Evolutionary conservation across 2,797 vertebrate genomes (phyloP).

Genomic region (Cynopterus sphinx): DNA sequence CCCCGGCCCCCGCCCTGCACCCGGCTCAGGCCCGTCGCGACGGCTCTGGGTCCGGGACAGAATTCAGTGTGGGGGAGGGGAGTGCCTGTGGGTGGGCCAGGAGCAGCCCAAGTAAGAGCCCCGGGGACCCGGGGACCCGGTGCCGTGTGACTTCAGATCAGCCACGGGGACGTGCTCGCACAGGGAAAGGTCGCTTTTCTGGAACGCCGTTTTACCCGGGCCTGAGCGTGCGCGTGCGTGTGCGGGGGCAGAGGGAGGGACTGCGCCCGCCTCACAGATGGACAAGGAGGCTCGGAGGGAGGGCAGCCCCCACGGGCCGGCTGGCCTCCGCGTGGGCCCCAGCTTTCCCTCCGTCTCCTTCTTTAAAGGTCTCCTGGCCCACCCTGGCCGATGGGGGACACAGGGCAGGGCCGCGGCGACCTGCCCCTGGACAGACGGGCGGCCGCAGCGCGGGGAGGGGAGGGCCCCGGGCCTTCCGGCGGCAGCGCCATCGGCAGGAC

Average conservation of each 20-base stretch:
- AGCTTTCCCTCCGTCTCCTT: background rate
- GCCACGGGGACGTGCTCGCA: rapidly evolving
- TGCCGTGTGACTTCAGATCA: background rate
- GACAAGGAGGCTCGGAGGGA: background rate
- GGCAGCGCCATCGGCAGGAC: background rate
- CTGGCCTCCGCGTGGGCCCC: background rate
- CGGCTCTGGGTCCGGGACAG: background rate
- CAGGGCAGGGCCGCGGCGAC: background rate
- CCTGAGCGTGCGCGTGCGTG: too few species aligned
- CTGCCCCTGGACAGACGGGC: background rate
- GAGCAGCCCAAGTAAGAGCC: background rate
- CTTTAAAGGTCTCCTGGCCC: background rate
- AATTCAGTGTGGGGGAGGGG: background rate
- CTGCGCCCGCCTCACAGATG: too few species aligned
- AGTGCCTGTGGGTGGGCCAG: background rate
- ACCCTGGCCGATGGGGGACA: rapidly evolving
- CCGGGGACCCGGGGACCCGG: rapidly evolving
- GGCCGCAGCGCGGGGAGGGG: background rate
- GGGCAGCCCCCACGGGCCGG: background rate
- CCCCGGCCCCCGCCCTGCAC: too few species aligned
- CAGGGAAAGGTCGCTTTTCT: background rate
- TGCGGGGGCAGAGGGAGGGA: background rate
- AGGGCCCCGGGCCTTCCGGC: background rate
- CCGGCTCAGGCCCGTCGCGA: background rate
- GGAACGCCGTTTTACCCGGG: rapidly evolving